These are phyloP conservation scores for Macquaria australasica DNA, from an alignment of 2,113 vertebrate species.

Conservation along the genomic window DNA sequence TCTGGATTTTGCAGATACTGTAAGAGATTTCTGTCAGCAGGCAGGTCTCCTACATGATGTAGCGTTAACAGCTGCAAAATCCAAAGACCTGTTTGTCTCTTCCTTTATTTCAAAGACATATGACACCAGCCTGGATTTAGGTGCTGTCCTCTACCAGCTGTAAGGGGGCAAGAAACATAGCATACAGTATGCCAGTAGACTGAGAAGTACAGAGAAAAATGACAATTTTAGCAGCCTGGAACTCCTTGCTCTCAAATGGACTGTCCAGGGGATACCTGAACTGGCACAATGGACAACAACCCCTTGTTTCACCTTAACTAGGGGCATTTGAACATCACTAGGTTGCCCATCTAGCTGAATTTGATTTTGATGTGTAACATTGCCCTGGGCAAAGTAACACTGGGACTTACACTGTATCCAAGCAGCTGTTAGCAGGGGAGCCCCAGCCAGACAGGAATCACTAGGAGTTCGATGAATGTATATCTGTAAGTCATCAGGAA, in stretches of 20 bases:
- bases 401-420: neutral
- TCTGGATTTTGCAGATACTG: neutral
- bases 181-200: neutral
- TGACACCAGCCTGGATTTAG: neutral
- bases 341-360: slow-evolving; percentile 5
- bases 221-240: neutral
- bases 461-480: neutral
- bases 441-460: neutral
- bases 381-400: slow-evolving; percentile 9
- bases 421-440: slow-evolving; percentile 5
- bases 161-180: neutral
- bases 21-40: neutral
- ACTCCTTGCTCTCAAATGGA: neutral
- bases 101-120: neutral
- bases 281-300: neutral
- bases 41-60: neutral
- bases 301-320: neutral
- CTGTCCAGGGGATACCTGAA: neutral
- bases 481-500: neutral
- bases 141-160: neutral
- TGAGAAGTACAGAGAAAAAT: neutral
- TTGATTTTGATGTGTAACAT: slow-evolving; percentile 19
- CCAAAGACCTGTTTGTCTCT: neutral
- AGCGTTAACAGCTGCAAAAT: neutral
- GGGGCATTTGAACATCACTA: slow-evolving; percentile 9